A percentile compares a stretch with the other conserved stretches of the same genome.
These are phyloP conservation scores for Trachops cirrhosus DNA, from an alignment of 2,797 vertebrate genomes.

Conservation along the genomic window DNA sequence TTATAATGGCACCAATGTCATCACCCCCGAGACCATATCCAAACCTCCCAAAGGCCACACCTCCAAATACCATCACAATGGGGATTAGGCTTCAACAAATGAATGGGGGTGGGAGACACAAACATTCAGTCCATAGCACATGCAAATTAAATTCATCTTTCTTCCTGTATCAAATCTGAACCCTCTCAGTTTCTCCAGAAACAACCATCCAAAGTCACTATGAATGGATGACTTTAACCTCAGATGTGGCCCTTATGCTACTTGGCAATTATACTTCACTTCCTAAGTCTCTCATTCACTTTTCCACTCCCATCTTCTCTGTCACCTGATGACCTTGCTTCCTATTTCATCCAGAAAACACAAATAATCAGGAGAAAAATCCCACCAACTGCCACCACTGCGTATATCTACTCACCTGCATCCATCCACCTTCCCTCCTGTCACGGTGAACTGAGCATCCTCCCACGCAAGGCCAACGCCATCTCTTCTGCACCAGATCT, in stretches of 20 bases:
- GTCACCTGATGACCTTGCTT: background rate
- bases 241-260: background rate
- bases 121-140: background rate
- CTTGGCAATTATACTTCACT: background rate
- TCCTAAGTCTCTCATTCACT: background rate
- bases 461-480: background rate
- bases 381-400: background rate
- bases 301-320: background rate
- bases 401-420: background rate
- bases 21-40: background rate
- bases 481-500: background rate
- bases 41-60: background rate
- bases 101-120: background rate
- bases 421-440: background rate
- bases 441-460: background rate
- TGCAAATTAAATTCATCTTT: background rate
- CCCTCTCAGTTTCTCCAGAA: background rate
- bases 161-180: background rate
- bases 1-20: background rate
- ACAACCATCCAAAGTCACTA: background rate
- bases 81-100: background rate
- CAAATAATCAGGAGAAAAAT: background rate
- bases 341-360: background rate
- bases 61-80: background rate
- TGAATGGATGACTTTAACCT: background rate